phyloP scores from a whole-genome alignment of 2,797 vertebrate species.

The Atherinosoma microstoma region DNA sequence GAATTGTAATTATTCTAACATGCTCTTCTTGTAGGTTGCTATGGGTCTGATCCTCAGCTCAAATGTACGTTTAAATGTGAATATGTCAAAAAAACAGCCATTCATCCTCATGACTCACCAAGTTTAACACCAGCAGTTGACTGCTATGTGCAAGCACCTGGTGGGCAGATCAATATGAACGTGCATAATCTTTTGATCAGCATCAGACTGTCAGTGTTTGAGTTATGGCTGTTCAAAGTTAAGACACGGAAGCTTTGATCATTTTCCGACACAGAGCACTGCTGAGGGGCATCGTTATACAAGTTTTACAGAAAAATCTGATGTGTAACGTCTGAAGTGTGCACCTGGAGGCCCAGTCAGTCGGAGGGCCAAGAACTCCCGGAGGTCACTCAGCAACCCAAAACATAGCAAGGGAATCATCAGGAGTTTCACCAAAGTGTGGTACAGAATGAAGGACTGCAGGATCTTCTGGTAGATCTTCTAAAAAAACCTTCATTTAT shows the following conservation, averaged over 20 bases:
- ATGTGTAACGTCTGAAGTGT: slow-evolving; percentile 19
- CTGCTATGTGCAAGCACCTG: slow-evolving; percentile 30
- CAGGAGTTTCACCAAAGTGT: not conserved
- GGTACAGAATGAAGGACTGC: not conserved
- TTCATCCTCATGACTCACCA: too few species aligned
- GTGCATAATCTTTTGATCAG: slow-evolving; percentile 57
- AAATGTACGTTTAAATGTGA: slow-evolving; percentile 41
- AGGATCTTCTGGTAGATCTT: not conserved
- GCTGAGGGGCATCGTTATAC: slow-evolving; percentile 12
- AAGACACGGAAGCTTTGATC: slow-evolving; percentile 42
- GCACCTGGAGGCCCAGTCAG: not conserved
- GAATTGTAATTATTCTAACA: slow-evolving; percentile 36
- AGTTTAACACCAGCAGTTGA: not conserved
- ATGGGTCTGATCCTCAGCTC: slow-evolving; percentile 4
- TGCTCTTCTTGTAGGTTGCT: slow-evolving; percentile 31
- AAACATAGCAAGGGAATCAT: slow-evolving; percentile 26
- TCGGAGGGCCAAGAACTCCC: slow-evolving; percentile 21
- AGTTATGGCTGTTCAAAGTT: slow-evolving; percentile 28
- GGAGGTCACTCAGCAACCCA: slow-evolving; percentile 13
- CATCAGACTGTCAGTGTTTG: not conserved
- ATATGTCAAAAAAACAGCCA: slow-evolving; percentile 4
- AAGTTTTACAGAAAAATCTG: slow-evolving; percentile 28
- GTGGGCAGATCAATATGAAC: slow-evolving; percentile 53
- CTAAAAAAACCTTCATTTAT: not conserved
- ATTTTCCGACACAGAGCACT: slow-evolving; percentile 33